Evolutionary conservation across 2,113 vertebrate genomes (phyloP).

Genomic region (Cettia cetti): DNA sequence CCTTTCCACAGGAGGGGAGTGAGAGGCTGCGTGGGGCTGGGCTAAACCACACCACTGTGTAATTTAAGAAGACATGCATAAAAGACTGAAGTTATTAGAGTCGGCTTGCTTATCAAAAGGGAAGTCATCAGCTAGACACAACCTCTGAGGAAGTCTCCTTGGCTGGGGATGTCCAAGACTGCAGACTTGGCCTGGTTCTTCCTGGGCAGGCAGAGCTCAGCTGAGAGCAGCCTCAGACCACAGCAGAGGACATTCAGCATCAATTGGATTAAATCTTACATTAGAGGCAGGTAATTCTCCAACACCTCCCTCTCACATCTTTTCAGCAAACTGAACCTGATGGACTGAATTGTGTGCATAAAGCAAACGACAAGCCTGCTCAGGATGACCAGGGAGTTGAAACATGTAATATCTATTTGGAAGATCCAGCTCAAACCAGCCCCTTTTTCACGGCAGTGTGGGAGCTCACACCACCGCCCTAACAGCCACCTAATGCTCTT

Average conservation of each 20-base stretch:
- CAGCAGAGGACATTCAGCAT: rapidly evolving
- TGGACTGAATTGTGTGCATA: not conserved
- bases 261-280: rapidly evolving
- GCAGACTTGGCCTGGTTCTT: not conserved
- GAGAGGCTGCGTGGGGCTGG: not conserved
- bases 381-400: not conserved
- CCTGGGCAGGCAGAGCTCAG: not conserved
- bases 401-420: not conserved
- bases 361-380: not conserved
- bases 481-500: not conserved
- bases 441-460: rapidly evolving
- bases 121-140: not conserved
- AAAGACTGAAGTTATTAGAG: not conserved
- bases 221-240: not conserved
- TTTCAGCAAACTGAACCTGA: not conserved
- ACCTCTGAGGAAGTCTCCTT: not conserved
- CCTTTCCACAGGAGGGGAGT: not conserved
- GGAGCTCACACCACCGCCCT: not conserved
- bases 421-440: not conserved
- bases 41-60: not conserved
- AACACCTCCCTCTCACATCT: not conserved
- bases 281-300: not conserved
- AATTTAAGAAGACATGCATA: not conserved
- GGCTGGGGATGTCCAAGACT: not conserved
- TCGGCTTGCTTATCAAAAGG: not conserved